A percentile compares a stretch with the other conserved stretches of the same genome.
These are phyloP conservation scores for Procambarus clarkii DNA, from an alignment of 1,140 invertebrate genomes.

Conservation along the genomic window DNA sequence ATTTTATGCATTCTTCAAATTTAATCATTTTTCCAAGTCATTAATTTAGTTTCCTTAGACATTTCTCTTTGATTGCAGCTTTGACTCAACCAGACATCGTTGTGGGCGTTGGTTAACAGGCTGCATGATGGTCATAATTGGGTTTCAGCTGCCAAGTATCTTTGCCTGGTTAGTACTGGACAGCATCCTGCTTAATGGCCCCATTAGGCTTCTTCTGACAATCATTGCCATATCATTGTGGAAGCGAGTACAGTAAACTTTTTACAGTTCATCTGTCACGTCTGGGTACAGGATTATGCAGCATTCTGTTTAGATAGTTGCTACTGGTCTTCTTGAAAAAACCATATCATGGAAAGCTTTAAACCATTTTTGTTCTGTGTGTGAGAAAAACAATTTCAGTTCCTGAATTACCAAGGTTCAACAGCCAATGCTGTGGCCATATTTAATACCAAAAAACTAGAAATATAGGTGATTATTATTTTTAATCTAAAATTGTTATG, in stretches of 20 bases:
- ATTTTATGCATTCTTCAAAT: too few relatives aligned
- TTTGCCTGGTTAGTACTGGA: conserved; percentile 54
- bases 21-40: too few relatives aligned
- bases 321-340: not conserved
- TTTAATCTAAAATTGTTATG: too few relatives aligned
- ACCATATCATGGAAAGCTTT: too few relatives aligned
- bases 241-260: not conserved
- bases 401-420: too few relatives aligned
- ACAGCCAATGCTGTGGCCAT: too few relatives aligned
- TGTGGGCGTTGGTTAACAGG: conserved; percentile 33
- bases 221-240: conserved; percentile 36
- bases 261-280: not conserved
- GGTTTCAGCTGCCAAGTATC: conserved; percentile 24
- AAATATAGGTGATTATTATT: too few relatives aligned
- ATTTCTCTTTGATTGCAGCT: conserved; percentile 23
- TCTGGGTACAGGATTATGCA: not conserved
- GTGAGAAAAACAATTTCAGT: too few relatives aligned
- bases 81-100: conserved; percentile 20
- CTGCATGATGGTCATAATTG: not conserved
- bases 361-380: too few relatives aligned
- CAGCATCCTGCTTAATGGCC: conserved; percentile 52
- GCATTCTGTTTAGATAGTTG: not conserved
- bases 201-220: conserved; percentile 35
- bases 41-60: not conserved
- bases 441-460: too few relatives aligned